Evolutionary conservation across 2,113 vertebrate species (phyloP).

Genomic region (Lichenostomus cassidix): DNA sequence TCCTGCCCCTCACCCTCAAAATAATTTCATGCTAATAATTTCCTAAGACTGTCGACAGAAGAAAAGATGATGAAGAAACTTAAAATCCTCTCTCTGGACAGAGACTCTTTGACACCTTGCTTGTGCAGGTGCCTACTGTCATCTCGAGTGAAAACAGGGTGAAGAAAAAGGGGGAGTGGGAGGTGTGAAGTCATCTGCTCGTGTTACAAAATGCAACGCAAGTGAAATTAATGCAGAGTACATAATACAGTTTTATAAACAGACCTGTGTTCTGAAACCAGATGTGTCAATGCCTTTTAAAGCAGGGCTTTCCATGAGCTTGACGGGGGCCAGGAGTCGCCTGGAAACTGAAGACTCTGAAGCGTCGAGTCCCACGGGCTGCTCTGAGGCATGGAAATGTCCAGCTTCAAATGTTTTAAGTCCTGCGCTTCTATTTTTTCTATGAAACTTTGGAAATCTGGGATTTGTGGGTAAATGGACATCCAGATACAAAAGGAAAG

Average conservation of each 20-base stretch:
- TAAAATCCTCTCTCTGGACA: constrained; percentile 17
- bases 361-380: neutral
- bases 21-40: neutral
- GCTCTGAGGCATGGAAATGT: neutral
- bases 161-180: neutral
- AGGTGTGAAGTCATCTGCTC: neutral
- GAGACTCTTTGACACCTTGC: constrained; percentile 11
- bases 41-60: constrained; percentile 43
- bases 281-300: neutral
- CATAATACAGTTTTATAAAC: constrained; percentile 14
- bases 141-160: neutral
- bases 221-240: neutral
- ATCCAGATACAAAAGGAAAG: constrained; percentile 28
- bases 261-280: constrained; percentile 1
- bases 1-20: neutral
- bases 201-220: neutral
- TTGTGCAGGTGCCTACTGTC: neutral
- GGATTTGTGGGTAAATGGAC: constrained; percentile 36
- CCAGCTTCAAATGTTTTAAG: constrained; percentile 21
- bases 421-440: constrained; percentile 44
- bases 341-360: neutral
- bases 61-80: constrained; percentile 19
- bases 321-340: neutral
- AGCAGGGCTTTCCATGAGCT: neutral
- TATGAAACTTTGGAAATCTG: constrained; percentile 59